A percentile compares a stretch with the other conserved stretches of the same genome.
These are phyloP conservation scores for Melanostoma mellinum DNA, from an alignment of 2,888 invertebrate genomes.

Conservation along the genomic window DNA sequence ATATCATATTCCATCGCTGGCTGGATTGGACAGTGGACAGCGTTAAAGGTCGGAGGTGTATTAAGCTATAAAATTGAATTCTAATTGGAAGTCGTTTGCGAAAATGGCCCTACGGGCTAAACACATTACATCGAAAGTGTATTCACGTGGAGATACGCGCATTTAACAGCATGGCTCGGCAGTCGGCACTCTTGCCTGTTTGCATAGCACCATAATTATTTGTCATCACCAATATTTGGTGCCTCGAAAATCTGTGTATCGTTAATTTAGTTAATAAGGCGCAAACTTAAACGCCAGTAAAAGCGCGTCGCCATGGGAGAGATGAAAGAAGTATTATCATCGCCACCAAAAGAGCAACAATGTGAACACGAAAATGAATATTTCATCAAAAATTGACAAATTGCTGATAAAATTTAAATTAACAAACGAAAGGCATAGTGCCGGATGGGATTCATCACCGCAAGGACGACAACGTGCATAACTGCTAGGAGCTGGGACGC, in stretches of 20 bases:
- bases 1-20: neutral
- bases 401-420: constrained; percentile 69
- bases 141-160: constrained; percentile 24
- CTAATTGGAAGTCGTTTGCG: constrained; percentile 55
- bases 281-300: constrained; percentile 69
- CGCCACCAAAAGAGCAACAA: constrained; percentile 10
- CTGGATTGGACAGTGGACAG: neutral
- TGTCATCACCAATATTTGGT: constrained; percentile 48
- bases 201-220: constrained; percentile 69
- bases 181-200: constrained; percentile 40
- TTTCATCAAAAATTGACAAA: constrained; percentile 64
- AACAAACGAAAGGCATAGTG: constrained; percentile 36
- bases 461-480: neutral
- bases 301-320: constrained; percentile 19
- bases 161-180: constrained; percentile 29
- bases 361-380: constrained; percentile 36
- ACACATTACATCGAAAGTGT: constrained; percentile 30
- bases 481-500: constrained; percentile 29
- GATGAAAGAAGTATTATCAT: constrained; percentile 1
- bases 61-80: constrained; percentile 73
- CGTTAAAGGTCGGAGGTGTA: constrained; percentile 15
- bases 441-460: neutral
- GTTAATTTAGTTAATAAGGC: constrained; percentile 71
- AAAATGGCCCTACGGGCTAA: constrained; percentile 40
- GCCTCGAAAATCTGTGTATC: constrained; percentile 49